Conservation (phyloP, 2,797 vertebrate genomes). For the Tragelaphus oryx region DNA sequence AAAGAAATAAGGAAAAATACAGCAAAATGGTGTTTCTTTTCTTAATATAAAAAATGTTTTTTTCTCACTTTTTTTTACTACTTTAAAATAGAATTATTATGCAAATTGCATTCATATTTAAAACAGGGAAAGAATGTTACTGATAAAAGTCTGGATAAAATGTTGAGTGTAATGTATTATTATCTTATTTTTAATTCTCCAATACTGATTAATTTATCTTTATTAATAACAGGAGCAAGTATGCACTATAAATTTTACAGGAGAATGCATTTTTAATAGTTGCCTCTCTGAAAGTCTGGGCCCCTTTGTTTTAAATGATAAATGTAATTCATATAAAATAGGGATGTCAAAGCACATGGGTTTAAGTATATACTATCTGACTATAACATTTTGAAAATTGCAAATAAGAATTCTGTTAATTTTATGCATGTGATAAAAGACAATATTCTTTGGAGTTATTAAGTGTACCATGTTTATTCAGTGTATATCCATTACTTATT, state of each 20-base stretch:
- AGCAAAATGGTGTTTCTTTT: background rate
- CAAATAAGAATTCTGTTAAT: background rate
- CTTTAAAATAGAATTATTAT: background rate
- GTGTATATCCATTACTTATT: background rate
- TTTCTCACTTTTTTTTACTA: background rate
- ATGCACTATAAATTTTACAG: conserved; percentile 25
- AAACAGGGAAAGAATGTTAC: background rate
- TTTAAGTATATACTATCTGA: background rate
- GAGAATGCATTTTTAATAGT: conserved; percentile 16
- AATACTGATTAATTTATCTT: background rate
- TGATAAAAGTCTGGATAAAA: background rate
- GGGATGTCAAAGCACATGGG: background rate
- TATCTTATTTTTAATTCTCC: conserved; percentile 24
- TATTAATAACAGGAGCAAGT: background rate
- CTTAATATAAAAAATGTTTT: background rate
- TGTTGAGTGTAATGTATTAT: background rate
- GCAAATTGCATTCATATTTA: background rate
- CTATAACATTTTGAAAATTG: background rate
- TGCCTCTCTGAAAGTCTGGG: background rate
- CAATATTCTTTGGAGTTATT: background rate
- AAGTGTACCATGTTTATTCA: background rate
- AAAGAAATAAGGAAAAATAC: background rate
- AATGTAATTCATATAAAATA: conserved; percentile 25
- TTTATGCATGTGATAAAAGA: background rate
- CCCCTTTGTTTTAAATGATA: background rate